Base-by-base conservation (phyloP, 2,113 vertebrate species). In the Indri indri region DNA sequence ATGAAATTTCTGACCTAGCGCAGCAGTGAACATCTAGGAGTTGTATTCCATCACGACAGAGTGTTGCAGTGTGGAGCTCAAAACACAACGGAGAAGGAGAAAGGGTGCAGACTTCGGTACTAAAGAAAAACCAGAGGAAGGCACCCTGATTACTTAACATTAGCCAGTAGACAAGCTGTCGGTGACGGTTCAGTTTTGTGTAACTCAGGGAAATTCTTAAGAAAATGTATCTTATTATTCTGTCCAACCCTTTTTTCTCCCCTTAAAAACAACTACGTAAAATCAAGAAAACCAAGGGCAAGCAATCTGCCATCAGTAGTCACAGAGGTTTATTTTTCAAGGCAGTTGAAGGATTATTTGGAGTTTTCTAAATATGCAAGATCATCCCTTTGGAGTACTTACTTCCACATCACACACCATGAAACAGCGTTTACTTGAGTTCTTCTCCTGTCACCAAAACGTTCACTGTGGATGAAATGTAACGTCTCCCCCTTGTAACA, bases 341-440 rank as follows among this genome's bases (percentile, higher is more conserved):
- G 61, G 85, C 14, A 74, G 42, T 63, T 92, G 40, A 90, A 61
- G 95, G 73, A 65, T 57, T 57, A 94, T 73, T 16, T 85, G 52
- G 54, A 92, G 47, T 88, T 94, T 89, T 77, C 77, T 76, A 80
- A 80, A 88, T 32, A 82, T 3, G 30, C 52, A 81, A 47, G 77
- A 86, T 65, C 47, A 30, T 54, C 81, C 45, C 63, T 68, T 45
- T 34, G 40, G 73, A 82, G 80, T 63, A 82, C n/a, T 16, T 42
- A 90, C 34, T 95, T 96, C 59, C 34, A 37, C 8, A 25, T 61
- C 40, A 54, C 4, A 40, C 11, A 42, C 14, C 76, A 63, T 8
- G 11, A 82, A 77, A 59, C 85, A 94, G n/a, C 73, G 89, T 98
- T 95, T 27, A 57, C 98, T 97, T 95, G 96, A 96, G 83, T 96